phyloP scores from a whole-genome alignment of 2,113 vertebrate species.

The Anoura caudifer region DNA sequence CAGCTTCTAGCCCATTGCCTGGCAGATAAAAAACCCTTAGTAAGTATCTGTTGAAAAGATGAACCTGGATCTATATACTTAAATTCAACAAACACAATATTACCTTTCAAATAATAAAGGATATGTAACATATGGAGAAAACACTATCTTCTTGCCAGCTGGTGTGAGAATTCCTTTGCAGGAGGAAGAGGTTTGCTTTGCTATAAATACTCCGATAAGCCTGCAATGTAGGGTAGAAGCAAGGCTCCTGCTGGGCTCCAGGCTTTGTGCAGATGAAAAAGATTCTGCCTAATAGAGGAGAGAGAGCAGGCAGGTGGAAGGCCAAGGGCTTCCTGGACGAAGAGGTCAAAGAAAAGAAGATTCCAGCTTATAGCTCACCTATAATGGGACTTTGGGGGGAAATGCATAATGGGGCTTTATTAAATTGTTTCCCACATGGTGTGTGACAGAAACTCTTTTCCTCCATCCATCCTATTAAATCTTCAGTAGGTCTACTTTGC shows the following conservation, averaged over 20 bases:
- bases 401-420: background rate
- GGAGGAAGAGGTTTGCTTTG: slow-evolving; percentile 22
- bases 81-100: background rate
- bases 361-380: background rate
- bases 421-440: background rate
- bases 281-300: background rate
- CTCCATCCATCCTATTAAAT: background rate
- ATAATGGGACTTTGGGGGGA: background rate
- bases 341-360: background rate
- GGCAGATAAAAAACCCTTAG: background rate
- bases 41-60: background rate
- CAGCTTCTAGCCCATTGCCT: background rate
- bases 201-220: background rate
- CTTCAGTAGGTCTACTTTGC: background rate
- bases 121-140: background rate
- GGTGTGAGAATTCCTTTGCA: slow-evolving; percentile 1
- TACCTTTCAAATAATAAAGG: slow-evolving; percentile 19
- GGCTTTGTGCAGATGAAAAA: background rate
- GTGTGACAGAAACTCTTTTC: background rate
- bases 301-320: background rate
- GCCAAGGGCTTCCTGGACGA: background rate
- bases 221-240: background rate
- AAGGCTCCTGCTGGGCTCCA: background rate
- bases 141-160: background rate
- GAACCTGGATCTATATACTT: background rate